Evolutionary conservation across 2,888 invertebrate genomes (phyloP), one percentile per base, ranked within the genome.

Genomic region (Polylopha cassiicola): DNA sequence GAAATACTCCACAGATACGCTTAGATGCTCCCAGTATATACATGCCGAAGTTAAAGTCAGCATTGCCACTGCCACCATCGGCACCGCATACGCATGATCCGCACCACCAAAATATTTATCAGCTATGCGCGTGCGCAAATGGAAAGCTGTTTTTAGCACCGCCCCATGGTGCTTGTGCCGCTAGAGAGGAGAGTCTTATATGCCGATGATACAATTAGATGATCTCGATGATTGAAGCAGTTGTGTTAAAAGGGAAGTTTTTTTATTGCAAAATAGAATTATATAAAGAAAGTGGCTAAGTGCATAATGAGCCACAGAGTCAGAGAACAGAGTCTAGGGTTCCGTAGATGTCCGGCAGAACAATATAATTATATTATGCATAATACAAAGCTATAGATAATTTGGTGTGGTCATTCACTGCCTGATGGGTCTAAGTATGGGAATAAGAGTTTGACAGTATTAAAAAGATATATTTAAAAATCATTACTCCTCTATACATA

Each of bases 101-200:
- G 0, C 82, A 85, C 38, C 86, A 88, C 66, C 89, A 90, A 71
- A 89, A 91, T 62, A 92, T 95, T 55, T 95, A 92, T 79, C 97
- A 97, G 78, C 82, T 97, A 53, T 97, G 97, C 80, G 93, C 94
- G 50, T 97, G 97, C 73, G 92, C 91, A 18, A 95, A 93, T 70
- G 97, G 97, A 26, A 93, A 94, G 70, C 86, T 97, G 43, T 97
- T 97, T 72, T 87, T 97, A 14, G 95, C 95, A 1, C 91, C 92
- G 3, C 90, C 97, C 0, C 92, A 93, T 61, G 92, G 93, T 26
- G 89, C 91, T 43, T 97, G 97, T 75, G 86, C 86, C 2, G 92
- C 86, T 0, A 64, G 86, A 18, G 86, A 86, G 50, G 86, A 86
- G 42, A 86, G 86, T 51, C 77, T 85, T 20, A 86, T 86, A 43